Percentiles rank a stretch among this genome's conserved stretches.
Evolutionary conservation across 2,888 invertebrate species (phyloP).

Genomic region (Baronia brevicornis): DNA sequence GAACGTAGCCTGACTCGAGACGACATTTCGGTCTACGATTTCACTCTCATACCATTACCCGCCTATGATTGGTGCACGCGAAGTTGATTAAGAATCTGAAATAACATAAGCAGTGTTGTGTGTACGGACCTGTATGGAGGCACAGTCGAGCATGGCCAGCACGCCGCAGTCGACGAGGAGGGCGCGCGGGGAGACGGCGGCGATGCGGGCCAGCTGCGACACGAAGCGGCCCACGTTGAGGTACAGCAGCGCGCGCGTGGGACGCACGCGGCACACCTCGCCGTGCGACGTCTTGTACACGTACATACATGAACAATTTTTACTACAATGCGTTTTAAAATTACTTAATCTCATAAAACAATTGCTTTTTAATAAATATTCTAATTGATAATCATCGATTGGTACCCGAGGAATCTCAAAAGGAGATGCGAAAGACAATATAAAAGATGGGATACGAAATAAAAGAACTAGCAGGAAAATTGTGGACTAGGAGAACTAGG

Average conservation of each 20-base stretch:
- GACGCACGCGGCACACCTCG: slow-evolving; percentile 28
- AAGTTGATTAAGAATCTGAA: not conserved
- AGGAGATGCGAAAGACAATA: no score
- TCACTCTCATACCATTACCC: not conserved
- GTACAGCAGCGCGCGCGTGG: slow-evolving; percentile 81
- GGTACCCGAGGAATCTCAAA: no score
- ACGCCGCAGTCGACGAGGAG: slow-evolving; percentile 77
- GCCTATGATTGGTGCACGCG: not conserved
- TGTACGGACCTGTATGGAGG: slow-evolving; percentile 74
- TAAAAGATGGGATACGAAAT: no score
- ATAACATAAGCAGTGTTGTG: slow-evolving; percentile 3
- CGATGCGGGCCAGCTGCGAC: slow-evolving; percentile 42
- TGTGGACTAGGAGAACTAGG: no score
- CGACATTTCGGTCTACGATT: not conserved
- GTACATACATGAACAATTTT: no score
- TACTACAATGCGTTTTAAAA: no score
- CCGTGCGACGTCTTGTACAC: slow-evolving; percentile 44
- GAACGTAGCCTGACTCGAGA: not conserved
- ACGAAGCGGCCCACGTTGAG: slow-evolving; percentile 69
- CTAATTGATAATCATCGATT: no score
- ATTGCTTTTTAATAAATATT: no score
- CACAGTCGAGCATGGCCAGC: slow-evolving; percentile 80
- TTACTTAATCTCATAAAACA: no score
- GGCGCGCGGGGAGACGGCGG: slow-evolving; percentile 46
- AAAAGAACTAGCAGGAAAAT: no score